Conservation (phyloP, 92 coral and sea anemone genomes). For the Zoanthus gigantus region DNA sequence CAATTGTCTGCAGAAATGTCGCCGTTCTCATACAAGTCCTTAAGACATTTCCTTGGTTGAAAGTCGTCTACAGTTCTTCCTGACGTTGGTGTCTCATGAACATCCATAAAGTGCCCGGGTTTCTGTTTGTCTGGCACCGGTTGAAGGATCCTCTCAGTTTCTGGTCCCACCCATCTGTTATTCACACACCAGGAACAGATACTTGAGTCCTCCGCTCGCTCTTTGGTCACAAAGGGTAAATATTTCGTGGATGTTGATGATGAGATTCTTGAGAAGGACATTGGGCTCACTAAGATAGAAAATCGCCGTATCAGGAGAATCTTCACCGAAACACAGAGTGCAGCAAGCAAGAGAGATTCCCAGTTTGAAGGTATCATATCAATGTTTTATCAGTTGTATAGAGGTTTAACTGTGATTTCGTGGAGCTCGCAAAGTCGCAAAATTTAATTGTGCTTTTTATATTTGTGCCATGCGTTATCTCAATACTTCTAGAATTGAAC, state of each 20-base stretch:
- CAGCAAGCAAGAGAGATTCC: slow-evolving; percentile 11
- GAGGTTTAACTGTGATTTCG: background rate
- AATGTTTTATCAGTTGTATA: background rate
- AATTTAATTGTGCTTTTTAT: slow-evolving; percentile 9
- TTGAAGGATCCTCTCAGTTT: too few species aligned
- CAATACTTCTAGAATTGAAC: slow-evolving; percentile 7
- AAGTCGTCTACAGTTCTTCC: too few species aligned
- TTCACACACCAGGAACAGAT: too few species aligned
- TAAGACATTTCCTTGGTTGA: too few species aligned
- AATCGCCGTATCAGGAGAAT: slow-evolving; percentile 37
- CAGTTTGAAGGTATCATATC: slow-evolving; percentile 25
- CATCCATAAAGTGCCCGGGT: too few species aligned
- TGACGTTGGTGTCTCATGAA: too few species aligned
- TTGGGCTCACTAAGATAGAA: slow-evolving; percentile 42
- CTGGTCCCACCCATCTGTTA: too few species aligned
- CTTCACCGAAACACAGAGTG: slow-evolving; percentile 31
- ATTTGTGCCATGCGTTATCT: slow-evolving; percentile 14
- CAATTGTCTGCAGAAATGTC: too few species aligned
- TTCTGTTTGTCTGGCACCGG: too few species aligned
- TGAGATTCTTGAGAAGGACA: slow-evolving; percentile 36
- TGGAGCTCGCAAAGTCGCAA: background rate
- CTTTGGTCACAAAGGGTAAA: slow-evolving; percentile 14
- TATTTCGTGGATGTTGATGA: slow-evolving; percentile 34
- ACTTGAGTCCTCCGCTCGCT: slow-evolving; percentile 33
- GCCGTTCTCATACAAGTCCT: too few species aligned